phyloP scores from a whole-genome alignment of 92 coral and sea anemone genomes.

The Galaxea fascicularis region DNA sequence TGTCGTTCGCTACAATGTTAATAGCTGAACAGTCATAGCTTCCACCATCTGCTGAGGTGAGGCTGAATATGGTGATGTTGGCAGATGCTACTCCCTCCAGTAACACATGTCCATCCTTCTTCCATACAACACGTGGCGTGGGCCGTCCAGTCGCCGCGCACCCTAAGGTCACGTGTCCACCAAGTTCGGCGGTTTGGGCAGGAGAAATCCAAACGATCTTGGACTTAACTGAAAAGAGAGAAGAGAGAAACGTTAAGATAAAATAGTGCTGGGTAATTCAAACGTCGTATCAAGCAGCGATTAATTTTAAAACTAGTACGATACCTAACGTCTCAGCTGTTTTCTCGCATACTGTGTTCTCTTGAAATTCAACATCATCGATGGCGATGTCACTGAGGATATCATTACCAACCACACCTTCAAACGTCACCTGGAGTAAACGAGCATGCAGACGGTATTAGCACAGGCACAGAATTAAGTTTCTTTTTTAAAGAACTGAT shows the following conservation, averaged over 20 bases:
- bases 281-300: too few species aligned
- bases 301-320: neutral
- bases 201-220: conserved; percentile 54
- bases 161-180: conserved; percentile 32
- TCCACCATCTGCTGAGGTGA: conserved; percentile 65
- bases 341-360: conserved; percentile 59
- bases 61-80: conserved; percentile 61
- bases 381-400: conserved; percentile 78
- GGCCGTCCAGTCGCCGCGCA: conserved; percentile 75
- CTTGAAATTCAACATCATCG: conserved; percentile 69
- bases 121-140: conserved; percentile 48
- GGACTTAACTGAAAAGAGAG: conserved; percentile 70
- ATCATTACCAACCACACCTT: conserved; percentile 70
- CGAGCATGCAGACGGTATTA: too few species aligned
- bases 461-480: too few species aligned
- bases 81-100: conserved; percentile 34
- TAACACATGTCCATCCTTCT: conserved; percentile 47
- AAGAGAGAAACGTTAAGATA: neutral
- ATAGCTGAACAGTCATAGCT: conserved; percentile 77
- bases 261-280: too few species aligned
- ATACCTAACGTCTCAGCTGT: conserved; percentile 82
- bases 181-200: conserved; percentile 58
- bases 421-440: conserved; percentile 65
- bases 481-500: too few species aligned
- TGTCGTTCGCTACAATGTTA: conserved; percentile 73